Percentiles rank a stretch among this genome's conserved stretches.
phyloP scores from a whole-genome alignment of 1,140 invertebrate species.

The Saccostrea echinata region DNA sequence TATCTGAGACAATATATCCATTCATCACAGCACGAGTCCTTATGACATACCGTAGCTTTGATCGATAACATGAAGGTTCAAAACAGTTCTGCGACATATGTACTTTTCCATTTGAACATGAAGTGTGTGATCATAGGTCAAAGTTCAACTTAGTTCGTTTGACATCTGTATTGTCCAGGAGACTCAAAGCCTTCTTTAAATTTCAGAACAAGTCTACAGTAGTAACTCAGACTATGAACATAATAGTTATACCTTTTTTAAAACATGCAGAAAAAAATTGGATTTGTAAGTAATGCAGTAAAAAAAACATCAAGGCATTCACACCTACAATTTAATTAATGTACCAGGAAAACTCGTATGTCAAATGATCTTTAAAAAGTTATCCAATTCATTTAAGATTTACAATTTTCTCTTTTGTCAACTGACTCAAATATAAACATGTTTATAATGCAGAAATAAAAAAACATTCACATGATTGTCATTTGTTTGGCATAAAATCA shows the following conservation, averaged over 20 bases:
- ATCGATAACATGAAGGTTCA: neutral
- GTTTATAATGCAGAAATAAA: slow-evolving; percentile 3
- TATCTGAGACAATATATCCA: slow-evolving; percentile 32
- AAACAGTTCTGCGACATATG: neutral
- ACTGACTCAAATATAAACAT: slow-evolving; percentile 3
- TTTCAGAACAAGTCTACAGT: no score
- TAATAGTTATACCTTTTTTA: no score
- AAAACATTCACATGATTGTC: slow-evolving; percentile 31
- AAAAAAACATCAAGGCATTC: no score
- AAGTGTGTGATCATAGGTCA: no score
- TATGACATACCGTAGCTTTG: neutral
- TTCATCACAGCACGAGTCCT: slow-evolving; percentile 7
- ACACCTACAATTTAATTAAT: no score
- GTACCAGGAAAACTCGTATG: no score
- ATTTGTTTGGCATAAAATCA: slow-evolving; percentile 34
- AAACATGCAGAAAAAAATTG: no score
- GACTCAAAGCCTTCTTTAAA: no score
- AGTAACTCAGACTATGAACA: no score
- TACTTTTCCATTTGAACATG: neutral
- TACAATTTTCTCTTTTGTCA: neutral
- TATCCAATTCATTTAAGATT: neutral
- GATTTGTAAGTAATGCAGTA: no score
- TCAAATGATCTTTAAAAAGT: neutral
- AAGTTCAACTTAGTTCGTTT: no score
- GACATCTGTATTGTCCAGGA: no score